Base-by-base conservation (phyloP, 2,888 invertebrate species). In the Eristalinus aeneus region DNA sequence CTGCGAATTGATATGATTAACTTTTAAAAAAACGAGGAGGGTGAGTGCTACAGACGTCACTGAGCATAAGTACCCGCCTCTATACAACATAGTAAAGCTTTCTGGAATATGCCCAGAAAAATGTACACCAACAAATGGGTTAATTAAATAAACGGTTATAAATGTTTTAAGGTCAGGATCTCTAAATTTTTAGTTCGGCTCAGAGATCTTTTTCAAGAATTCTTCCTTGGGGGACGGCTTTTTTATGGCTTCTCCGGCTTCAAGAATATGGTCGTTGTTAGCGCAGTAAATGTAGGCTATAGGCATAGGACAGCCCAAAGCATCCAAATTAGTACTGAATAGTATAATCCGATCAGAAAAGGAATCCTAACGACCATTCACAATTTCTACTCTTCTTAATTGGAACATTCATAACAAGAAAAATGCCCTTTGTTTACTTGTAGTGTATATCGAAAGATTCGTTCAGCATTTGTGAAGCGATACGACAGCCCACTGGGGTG, bases 401-500 rank as follows among this genome's bases (percentile, higher is more conserved):
- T n/a, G 27, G 5, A 27, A 27, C 27, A 27, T 27, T 5, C 27
- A 2, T 27, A 27, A 27, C 27, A 27, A 3, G 27, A 3, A 5
- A 27, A 27, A 27, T n/a, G n/a, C n/a, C n/a, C 93, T 93, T 56
- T 56, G 46, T 46, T 8, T 16, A 11, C 54, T 81, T 88, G 1
- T 80, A 92, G 92, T 75, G 89, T 90, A 56, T 90, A 89, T 58
- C 88, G 89, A 5, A 92, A 92, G 80, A 88, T 92, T 69, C 90
- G 91, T 34, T 91, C 91, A 4, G 90, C 92, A 0, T 92, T 93
- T 80, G 90, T 91, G 6, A 92, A 91, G 77, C 90, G 91, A 31
- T 92, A 91, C 88, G 94, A 95, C 88, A 95, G 95, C 60, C 95
- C 95, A 8, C 92, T 96, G 77, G 95, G 95, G 85, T 95, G 95